Base-by-base conservation (phyloP, 2,888 invertebrate species). In the Caenorhabditis zanzibari region DNA sequence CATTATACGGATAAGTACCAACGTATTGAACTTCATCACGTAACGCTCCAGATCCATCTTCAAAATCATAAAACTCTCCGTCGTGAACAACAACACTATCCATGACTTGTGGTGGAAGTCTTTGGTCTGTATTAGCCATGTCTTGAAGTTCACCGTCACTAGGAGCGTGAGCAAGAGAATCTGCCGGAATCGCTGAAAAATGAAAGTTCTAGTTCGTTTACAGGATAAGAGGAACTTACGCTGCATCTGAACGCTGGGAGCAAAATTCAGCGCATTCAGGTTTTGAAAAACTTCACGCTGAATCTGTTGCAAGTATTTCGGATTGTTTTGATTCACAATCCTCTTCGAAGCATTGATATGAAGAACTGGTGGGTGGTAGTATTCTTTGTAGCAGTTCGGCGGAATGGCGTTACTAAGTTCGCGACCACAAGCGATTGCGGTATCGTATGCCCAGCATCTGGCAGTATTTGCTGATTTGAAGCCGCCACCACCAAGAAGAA, bases 401-500 rank as follows among this genome's bases (percentile, higher is more conserved):
- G 91, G 91, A 38, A 91, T 69, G 56, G 89, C 89, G 84, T 91
- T 85, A 5, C 85, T 59, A 10, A 91, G 85, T 22, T 88, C 87
- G 47, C 81, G 74, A 68, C 86, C 85, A 26, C 90, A 87, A 9
- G 91, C 91, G 35, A 91, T 56, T 2, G 98, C 97, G 0, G 99
- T 99, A 93, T 99, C 99, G 92, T 97, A 97, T 0, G 99, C 98
- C 99, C 99, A 99, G 92, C 98, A 98, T 64, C 87, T 66, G 10
- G 88, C 90, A 7, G 88, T 88, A 69, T 91, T 92, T 32, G 90
- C 81, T 24, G 91, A 90, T 26, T 87, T 86, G 77, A 87, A 88
- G 16, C 85, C 85, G 86, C 98, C 98, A 3, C 98, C 98, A 4
- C 99, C 98, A 52, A 99, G 96, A 94, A 99, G 95, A 90, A 99